These are phyloP conservation scores for Gryon sp. DNA, from an alignment of 1,140 invertebrate species.

Conservation along the genomic window DNA sequence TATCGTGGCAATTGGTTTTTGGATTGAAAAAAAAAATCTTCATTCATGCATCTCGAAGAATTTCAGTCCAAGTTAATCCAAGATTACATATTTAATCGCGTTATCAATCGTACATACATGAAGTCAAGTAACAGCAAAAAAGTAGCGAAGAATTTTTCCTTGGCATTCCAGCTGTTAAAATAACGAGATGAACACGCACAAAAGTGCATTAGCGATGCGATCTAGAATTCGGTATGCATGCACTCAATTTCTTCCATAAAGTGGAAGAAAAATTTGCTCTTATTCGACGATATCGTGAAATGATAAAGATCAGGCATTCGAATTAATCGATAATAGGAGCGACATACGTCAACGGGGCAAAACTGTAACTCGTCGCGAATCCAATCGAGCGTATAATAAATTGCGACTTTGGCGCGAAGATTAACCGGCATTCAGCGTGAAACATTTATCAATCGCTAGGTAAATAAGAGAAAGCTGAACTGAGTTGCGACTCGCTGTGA, in stretches of 20 bases:
- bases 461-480: slow-evolving; percentile 59
- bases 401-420: slow-evolving; percentile 48
- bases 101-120: slow-evolving; percentile 45
- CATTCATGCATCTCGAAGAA: slow-evolving; percentile 8
- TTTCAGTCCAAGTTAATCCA: slow-evolving; percentile 17
- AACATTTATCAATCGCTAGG: slow-evolving; percentile 64
- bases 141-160: slow-evolving; percentile 22
- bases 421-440: slow-evolving; percentile 54
- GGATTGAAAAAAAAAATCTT: too few species aligned
- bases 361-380: slow-evolving; percentile 43
- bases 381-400: slow-evolving; percentile 64
- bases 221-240: slow-evolving; percentile 16
- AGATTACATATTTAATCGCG: slow-evolving; percentile 19
- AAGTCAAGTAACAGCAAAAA: slow-evolving; percentile 2
- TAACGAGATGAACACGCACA: slow-evolving; percentile 32
- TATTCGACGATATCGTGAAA: slow-evolving; percentile 20
- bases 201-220: slow-evolving; percentile 48
- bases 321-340: slow-evolving; percentile 64
- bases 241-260: slow-evolving; percentile 49
- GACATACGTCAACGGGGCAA: slow-evolving; percentile 49
- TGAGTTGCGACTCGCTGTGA: slow-evolving; percentile 9
- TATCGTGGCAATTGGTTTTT: too few species aligned
- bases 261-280: slow-evolving; percentile 23
- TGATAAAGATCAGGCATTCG: slow-evolving; percentile 58
- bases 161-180: slow-evolving; percentile 16